These are phyloP conservation scores for Crotophaga sulcirostris DNA, from an alignment of 2,113 vertebrate genomes.

Conservation along the genomic window DNA sequence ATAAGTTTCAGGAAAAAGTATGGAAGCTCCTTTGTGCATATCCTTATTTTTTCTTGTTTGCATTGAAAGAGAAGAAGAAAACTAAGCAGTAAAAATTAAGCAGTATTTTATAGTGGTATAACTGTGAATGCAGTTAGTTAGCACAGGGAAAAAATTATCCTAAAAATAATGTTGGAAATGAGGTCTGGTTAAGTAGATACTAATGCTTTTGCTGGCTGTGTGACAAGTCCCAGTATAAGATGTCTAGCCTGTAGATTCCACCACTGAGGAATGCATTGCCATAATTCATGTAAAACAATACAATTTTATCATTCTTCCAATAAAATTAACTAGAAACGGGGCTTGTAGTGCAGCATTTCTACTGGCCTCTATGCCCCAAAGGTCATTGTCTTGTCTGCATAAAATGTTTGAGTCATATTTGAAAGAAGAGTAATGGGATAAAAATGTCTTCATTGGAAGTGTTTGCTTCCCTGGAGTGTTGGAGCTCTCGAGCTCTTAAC, in stretches of 20 bases:
- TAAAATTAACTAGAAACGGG: conserved; percentile 24
- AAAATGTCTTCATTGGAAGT: conserved; percentile 8
- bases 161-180: conserved; percentile 33
- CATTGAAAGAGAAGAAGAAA: neutral
- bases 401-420: neutral
- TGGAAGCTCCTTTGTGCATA: neutral
- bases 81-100: neutral
- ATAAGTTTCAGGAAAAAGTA: neutral
- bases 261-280: neutral
- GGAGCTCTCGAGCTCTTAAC: neutral
- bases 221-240: conserved; percentile 17
- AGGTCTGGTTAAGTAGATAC: neutral
- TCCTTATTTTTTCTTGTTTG: neutral
- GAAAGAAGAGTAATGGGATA: conserved; percentile 29
- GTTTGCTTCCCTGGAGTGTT: conserved; percentile 27
- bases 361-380: conserved; percentile 9
- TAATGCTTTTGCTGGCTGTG: conserved; percentile 50
- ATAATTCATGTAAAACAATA: conserved; percentile 22
- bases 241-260: conserved; percentile 43
- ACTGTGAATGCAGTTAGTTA: conserved; percentile 42
- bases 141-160: neutral
- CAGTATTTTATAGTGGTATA: neutral
- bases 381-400: conserved; percentile 17
- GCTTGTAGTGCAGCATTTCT: neutral
- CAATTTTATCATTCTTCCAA: conserved; percentile 28